These are phyloP conservation scores for Penelope pileata DNA, from an alignment of 2,113 vertebrate species.

Conservation along the genomic window DNA sequence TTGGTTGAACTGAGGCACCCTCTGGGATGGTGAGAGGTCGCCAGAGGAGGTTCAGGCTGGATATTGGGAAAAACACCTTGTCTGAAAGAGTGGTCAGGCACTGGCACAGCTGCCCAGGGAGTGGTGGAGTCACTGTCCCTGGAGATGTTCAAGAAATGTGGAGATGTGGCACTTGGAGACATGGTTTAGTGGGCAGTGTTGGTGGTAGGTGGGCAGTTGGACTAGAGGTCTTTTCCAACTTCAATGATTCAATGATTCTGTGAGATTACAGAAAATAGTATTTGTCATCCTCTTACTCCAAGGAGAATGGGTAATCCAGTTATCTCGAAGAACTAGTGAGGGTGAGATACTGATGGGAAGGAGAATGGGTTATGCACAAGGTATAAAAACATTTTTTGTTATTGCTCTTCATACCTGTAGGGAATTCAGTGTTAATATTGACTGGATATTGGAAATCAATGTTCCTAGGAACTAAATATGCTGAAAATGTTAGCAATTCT, in stretches of 20 bases:
- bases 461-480: background rate
- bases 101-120: no score
- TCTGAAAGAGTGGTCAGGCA: no score
- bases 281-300: background rate
- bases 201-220: no score
- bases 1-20: accelerated
- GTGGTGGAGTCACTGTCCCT: no score
- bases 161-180: no score
- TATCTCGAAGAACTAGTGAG: background rate
- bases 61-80: no score
- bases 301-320: background rate
- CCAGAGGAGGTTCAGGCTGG: no score
- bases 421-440: background rate
- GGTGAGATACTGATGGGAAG: background rate
- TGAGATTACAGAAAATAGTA: background rate
- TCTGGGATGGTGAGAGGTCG: background rate
- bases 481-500: background rate
- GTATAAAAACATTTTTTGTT: background rate
- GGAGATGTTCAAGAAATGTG: no score
- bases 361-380: background rate
- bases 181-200: no score
- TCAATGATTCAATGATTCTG: no score
- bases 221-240: no score
- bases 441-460: background rate
- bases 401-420: background rate